Evolutionary conservation across 1,140 invertebrate genomes (phyloP), one percentile per base, ranked within the genome.

Genomic region (Aphelenchoides besseyi): DNA sequence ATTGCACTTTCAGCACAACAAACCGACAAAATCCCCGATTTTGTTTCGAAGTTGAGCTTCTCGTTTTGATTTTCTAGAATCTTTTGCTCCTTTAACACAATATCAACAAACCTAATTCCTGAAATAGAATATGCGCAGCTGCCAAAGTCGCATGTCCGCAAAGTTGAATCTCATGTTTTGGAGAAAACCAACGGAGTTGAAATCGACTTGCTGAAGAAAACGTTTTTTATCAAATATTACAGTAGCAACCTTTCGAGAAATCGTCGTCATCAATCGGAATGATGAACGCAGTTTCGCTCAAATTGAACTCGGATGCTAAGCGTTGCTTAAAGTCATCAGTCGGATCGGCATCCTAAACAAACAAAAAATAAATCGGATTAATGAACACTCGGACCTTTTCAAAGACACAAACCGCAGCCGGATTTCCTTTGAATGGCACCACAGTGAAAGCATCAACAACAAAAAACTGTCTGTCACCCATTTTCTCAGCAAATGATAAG

Each of bases 121-220:
- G 67, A 70, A 86, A 85, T n/a, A 89, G 69, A 2, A 87, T 86
- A 29, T 87, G 85, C 5, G 89, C 84, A 2, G 88, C 83, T 0
- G 89, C 88, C 9, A 89, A 71, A 0, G 89, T 89, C 16, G 88
- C 89, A 81, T 89, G 89, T 9, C 89, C 89, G 85, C 89, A 89
- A 2, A 89, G 78, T 9, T 83, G 72, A 1, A 89, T 88, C 80
- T 89, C 89, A 68, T 76, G 85, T 3, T 82, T 85, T 29, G 89
- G 89, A 2, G 89, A 89, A 76, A 90, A 89, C 89, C 89, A 89
- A 12, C 88, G 82, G 0, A 89, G 78, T 0, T 69, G 72, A 76
- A 88, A 88, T 35, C 63, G 62, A 36, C 71, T 70, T n/a, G 79
- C 85, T 86, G 69, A 37, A n/a, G n/a, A n/a, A n/a, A n/a, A n/a